These are phyloP conservation scores for Laspeyria flexula DNA, from an alignment of 2,888 invertebrate genomes.

Conservation along the genomic window DNA sequence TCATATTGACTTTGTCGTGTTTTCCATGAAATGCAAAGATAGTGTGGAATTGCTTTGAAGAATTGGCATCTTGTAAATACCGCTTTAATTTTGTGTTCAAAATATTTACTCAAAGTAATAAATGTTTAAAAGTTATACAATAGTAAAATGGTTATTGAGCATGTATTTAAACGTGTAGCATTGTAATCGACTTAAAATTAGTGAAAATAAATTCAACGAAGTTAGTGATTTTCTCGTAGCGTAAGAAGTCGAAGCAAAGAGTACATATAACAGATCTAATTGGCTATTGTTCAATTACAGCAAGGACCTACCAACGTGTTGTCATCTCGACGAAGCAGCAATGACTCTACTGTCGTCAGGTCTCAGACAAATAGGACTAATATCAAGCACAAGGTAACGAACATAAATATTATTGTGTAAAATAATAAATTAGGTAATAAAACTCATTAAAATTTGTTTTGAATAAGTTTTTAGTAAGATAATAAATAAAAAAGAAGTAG, in stretches of 20 bases:
- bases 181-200: no score
- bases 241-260: not conserved
- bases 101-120: not conserved
- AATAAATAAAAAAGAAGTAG: no score
- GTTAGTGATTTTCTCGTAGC: not conserved
- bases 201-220: no score
- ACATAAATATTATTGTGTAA: not conserved
- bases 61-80: not conserved
- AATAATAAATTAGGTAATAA: no score
- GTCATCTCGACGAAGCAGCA: slow-evolving; percentile 93
- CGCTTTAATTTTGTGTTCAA: not conserved
- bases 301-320: slow-evolving; percentile 90
- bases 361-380: slow-evolving; percentile 80
- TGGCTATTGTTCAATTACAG: slow-evolving; percentile 63
- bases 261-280: not conserved
- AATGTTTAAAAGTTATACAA: not conserved
- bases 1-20: no score
- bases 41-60: not conserved
- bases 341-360: slow-evolving; percentile 90
- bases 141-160: slow-evolving; percentile 6
- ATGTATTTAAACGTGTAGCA: slow-evolving; percentile 2
- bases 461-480: no score
- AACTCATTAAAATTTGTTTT: no score
- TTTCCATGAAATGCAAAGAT: no score
- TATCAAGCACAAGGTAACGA: slow-evolving; percentile 81